Base-by-base conservation (phyloP, 2,113 vertebrate species). In the Perognathus longimembris region DNA sequence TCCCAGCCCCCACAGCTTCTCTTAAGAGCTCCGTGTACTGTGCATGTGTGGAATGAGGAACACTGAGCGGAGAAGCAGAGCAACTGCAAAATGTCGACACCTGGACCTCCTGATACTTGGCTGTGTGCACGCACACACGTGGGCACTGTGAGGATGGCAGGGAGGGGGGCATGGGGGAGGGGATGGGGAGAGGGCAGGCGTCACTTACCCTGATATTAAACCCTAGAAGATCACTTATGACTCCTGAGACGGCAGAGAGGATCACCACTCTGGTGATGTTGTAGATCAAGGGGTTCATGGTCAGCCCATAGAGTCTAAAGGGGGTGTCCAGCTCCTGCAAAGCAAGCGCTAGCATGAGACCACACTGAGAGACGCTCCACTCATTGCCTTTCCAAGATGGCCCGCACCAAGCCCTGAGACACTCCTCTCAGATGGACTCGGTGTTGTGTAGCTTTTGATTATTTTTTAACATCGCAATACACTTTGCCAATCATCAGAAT, bases 231-330 rank as follows among this genome's bases (percentile, higher is more conserved):
- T 99, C 99, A 73, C 99, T 99, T 97, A 99, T 97, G 75, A 99
- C 99, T 21, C 99, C 99, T 1, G 99, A 99, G 95, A 99, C 98
- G 10, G 99, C 99, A 24, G 99, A 99, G 92, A 99, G 98, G 95
- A 99, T 99, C 69, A 99, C 99, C 28, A 99, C 99, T 3, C 98
- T 98, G 2, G 99, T 99, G 93, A 99, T 99, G 91, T 99, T 99
- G 96, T 99, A 99, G 97, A 99, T 99, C 38, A 99, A 95, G 4
- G 99, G 99, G 92, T 99, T 99, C 98, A 99, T 99, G 0, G 99
- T 99, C 96, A 99, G 98, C 5, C 99, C 99, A 17, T 99, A 98
- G 21, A 99, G 98, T 96, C 99, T 98, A 96, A 99, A 99, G 0
- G 99, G 99, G 66, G 98, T 99, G 86, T 99, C 99, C 90, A 99